These are phyloP conservation scores for Phoenoteleia sp. DNA, from an alignment of 2,888 invertebrate species.

Conservation along the genomic window DNA sequence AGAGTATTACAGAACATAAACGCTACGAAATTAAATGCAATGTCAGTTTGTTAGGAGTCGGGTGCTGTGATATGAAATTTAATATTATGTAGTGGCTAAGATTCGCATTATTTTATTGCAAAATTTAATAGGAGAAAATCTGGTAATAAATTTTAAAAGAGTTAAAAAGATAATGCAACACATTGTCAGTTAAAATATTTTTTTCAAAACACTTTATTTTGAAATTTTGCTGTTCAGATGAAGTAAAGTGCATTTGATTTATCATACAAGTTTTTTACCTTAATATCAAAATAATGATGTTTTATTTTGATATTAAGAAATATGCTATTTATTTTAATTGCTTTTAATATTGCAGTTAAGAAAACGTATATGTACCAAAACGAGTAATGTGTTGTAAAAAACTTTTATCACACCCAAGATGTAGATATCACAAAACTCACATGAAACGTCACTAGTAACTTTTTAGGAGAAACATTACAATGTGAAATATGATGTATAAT, in stretches of 20 bases:
- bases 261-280: no score
- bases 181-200: neutral
- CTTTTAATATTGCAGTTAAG: neutral
- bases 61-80: constrained; percentile 51
- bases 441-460: constrained; percentile 43
- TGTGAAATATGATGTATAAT: constrained; percentile 34
- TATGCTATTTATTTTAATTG: neutral
- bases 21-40: constrained; percentile 45
- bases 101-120: constrained; percentile 22
- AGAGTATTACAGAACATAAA: constrained; percentile 20
- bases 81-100: constrained; percentile 31
- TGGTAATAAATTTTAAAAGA: neutral
- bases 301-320: no score
- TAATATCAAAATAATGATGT: no score
- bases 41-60: constrained; percentile 46
- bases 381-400: neutral
- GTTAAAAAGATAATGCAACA: neutral
- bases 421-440: constrained; percentile 33
- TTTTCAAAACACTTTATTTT: no score
- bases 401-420: constrained; percentile 12
- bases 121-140: constrained; percentile 32
- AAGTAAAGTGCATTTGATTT: no score
- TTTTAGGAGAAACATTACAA: constrained; percentile 47
- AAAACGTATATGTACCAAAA: neutral
- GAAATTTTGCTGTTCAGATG: no score